Evolutionary conservation across 1,140 invertebrate genomes (phyloP).

Genomic region (Episyrphus balteatus): DNA sequence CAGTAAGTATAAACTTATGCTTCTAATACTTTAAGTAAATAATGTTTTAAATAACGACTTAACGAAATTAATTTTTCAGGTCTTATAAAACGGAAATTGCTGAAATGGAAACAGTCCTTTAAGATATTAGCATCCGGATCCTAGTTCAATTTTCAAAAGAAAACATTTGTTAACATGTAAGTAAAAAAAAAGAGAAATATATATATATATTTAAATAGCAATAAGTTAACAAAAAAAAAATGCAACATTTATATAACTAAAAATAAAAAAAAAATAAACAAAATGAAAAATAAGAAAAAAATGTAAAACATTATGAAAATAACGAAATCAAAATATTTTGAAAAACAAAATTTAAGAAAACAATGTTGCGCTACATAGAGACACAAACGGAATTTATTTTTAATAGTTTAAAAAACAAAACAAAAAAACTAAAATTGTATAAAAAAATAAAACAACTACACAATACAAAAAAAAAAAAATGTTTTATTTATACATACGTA

Average conservation of each 20-base stretch:
- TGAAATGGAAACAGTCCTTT: conserved; percentile 83
- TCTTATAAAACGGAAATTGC: conserved; percentile 60
- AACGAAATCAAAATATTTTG: not conserved
- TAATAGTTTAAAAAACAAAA: conserved; percentile 1
- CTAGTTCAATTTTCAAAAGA: conserved; percentile 1
- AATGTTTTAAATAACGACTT: not conserved
- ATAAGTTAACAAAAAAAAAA: conserved; percentile 7
- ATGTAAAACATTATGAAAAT: not conserved
- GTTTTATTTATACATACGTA: no score
- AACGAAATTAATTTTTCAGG: conserved; percentile 28
- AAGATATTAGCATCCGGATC: conserved; percentile 35
- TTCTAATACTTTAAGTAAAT: no score
- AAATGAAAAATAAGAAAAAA: not conserved
- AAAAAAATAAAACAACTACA: not conserved
- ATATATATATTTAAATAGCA: conserved; percentile 3
- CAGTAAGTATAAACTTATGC: no score
- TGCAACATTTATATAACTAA: not conserved
- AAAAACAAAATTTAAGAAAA: not conserved
- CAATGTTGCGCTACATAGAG: conserved; percentile 1
- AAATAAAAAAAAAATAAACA: conserved; percentile 1
- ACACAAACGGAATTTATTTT: conserved; percentile 1
- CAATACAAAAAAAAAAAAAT: no score
- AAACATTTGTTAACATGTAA: conserved; percentile 6
- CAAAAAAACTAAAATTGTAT: conserved; percentile 7
- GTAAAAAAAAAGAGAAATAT: conserved; percentile 4